Percentiles rank a stretch among this genome's conserved stretches.
These are phyloP conservation scores for Hyla sarda DNA, from an alignment of 2,113 vertebrate genomes.

Conservation along the genomic window DNA sequence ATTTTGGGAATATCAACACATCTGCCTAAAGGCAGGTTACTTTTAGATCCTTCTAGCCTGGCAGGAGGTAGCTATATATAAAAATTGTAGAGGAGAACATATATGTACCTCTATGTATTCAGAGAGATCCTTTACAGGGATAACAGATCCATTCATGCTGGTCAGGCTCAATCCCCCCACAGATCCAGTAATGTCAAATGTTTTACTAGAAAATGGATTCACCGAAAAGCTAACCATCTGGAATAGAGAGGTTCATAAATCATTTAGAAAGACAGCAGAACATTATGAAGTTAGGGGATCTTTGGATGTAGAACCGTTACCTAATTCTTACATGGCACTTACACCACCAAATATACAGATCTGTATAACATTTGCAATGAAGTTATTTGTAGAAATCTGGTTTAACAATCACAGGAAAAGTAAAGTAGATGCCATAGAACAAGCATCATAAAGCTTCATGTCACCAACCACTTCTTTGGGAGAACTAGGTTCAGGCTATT, in stretches of 20 bases:
- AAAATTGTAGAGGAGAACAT: background rate
- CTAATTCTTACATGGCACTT: background rate
- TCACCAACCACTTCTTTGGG: too few relatives aligned
- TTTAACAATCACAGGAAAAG: too few relatives aligned
- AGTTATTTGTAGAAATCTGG: too few relatives aligned
- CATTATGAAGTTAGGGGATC: background rate
- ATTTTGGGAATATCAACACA: background rate
- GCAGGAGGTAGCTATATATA: background rate
- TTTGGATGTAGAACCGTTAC: background rate
- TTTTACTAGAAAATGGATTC: conserved; percentile 82
- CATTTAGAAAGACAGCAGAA: background rate
- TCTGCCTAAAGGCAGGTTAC: background rate
- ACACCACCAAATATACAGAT: background rate
- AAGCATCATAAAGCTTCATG: too few relatives aligned
- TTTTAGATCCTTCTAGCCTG: background rate
- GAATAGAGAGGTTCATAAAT: conserved; percentile 33
- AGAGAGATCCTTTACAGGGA: conserved; percentile 80
- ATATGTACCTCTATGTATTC: conserved; percentile 85
- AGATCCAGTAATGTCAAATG: conserved; percentile 77
- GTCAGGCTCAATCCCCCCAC: conserved; percentile 85
- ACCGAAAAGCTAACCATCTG: conserved; percentile 90
- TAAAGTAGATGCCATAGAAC: too few relatives aligned
- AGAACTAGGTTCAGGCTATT: too few relatives aligned
- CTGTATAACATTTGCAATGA: background rate
- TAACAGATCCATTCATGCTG: conserved; percentile 74